A percentile compares a stretch with the other conserved stretches of the same genome.
phyloP scores from a whole-genome alignment of 1,140 invertebrate genomes.

The Lordiphosa clarofinis region DNA sequence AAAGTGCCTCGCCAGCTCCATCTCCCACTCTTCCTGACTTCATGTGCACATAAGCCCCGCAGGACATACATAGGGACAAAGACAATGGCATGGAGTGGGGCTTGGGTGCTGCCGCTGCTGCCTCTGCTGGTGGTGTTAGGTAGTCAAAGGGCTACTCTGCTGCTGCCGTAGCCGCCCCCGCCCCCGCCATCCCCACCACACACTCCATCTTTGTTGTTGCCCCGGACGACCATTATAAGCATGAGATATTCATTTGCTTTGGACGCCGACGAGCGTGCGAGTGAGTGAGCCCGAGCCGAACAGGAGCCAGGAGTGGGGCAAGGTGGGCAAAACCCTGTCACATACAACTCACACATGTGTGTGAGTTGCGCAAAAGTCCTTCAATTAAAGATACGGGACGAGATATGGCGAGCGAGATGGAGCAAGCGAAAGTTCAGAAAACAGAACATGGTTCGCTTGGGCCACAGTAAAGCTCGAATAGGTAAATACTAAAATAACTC shows the following conservation, averaged over 20 bases:
- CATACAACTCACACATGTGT: slow-evolving; percentile 1
- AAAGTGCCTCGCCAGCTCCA: slow-evolving; percentile 57
- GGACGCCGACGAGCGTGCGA: slow-evolving; percentile 27
- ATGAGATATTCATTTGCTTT: slow-evolving; percentile 73
- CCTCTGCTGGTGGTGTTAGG: slow-evolving; percentile 5
- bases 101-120: background rate
- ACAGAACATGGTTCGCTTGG: slow-evolving; percentile 25
- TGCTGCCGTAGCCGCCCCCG: background rate
- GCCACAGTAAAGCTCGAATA: slow-evolving; percentile 4
- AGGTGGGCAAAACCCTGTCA: slow-evolving; percentile 11
- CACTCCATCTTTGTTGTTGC: slow-evolving; percentile 29
- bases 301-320: background rate
- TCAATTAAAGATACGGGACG: slow-evolving; percentile 63
- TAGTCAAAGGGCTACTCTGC: slow-evolving; percentile 49
- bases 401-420: slow-evolving; percentile 50
- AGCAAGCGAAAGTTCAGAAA: slow-evolving; percentile 52
- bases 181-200: slow-evolving; percentile 24
- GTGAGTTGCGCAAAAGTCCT: slow-evolving; percentile 71
- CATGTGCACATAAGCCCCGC: slow-evolving; percentile 1
- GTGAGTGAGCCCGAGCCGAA: slow-evolving; percentile 1
- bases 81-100: slow-evolving; percentile 9
- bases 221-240: slow-evolving; percentile 72
- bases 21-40: slow-evolving; percentile 23
- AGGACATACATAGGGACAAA: slow-evolving; percentile 16
- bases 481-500: background rate